phyloP scores from a whole-genome alignment of 2,797 vertebrate species.

The Antennarius maculatus region DNA sequence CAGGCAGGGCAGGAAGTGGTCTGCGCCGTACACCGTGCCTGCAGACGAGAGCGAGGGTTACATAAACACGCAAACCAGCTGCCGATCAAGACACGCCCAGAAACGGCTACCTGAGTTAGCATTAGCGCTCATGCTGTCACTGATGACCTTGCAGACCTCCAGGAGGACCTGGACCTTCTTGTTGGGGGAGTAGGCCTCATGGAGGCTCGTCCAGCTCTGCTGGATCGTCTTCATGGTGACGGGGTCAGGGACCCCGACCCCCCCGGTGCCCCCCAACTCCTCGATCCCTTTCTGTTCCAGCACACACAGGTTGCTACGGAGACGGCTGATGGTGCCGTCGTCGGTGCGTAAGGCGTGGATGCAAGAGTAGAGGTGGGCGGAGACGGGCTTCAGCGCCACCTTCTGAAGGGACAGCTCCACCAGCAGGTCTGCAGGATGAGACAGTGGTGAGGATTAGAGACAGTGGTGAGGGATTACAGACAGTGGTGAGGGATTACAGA shows the following conservation, averaged over 20 bases:
- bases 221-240: constrained; percentile 83
- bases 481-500: too few relatives aligned
- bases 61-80: neutral
- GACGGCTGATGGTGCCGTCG: constrained; percentile 71
- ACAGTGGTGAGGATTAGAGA: too few relatives aligned
- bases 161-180: constrained; percentile 87
- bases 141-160: constrained; percentile 88
- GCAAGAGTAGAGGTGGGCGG: constrained; percentile 77
- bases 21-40: constrained; percentile 83
- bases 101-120: constrained; percentile 63
- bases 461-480: too few relatives aligned
- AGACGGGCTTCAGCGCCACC: constrained; percentile 84
- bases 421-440: constrained; percentile 73
- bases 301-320: constrained; percentile 76
- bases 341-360: constrained; percentile 69
- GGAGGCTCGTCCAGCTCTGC: constrained; percentile 80
- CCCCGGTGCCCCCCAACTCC: constrained; percentile 74
- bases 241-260: constrained; percentile 76
- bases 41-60: constrained; percentile 9
- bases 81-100: neutral
- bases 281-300: constrained; percentile 69
- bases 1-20: constrained; percentile 90
- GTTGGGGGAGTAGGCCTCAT: constrained; percentile 85
- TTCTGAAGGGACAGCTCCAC: constrained; percentile 86
- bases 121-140: constrained; percentile 85